Evolutionary conservation across 2,797 vertebrate genomes (phyloP).

Genomic region (Phalanger gymnotis): DNA sequence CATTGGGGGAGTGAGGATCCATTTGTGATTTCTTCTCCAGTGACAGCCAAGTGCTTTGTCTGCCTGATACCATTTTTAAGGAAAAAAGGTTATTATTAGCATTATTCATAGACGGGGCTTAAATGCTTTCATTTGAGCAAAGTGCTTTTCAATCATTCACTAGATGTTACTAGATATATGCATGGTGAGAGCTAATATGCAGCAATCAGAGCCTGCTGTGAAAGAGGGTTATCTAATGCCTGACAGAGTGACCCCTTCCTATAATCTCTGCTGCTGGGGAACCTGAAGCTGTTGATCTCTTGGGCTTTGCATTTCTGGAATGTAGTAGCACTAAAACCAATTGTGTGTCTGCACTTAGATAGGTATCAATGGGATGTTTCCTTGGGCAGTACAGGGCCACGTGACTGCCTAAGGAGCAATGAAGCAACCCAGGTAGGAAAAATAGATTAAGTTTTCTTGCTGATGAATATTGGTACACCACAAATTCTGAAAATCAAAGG

Average conservation of each 20-base stretch:
- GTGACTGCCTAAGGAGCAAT: not conserved
- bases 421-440: not conserved
- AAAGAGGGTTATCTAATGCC: not conserved
- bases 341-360: not conserved
- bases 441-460: not conserved
- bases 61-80: slow-evolving; percentile 35
- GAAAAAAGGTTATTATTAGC: slow-evolving; percentile 1
- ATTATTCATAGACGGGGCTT: not conserved
- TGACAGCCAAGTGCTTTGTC: not conserved
- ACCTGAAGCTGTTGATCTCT: not conserved
- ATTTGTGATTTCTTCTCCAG: slow-evolving; percentile 7
- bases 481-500: not conserved
- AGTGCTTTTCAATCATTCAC: slow-evolving; percentile 1
- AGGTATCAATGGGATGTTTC: not conserved
- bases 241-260: not conserved
- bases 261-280: not conserved
- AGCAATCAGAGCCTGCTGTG: not conserved
- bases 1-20: slow-evolving; percentile 42
- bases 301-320: not conserved
- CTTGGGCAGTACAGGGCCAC: not conserved
- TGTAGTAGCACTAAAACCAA: not conserved
- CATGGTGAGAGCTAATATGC: not conserved
- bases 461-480: not conserved
- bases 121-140: not conserved
- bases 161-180: not conserved